phyloP scores from a whole-genome alignment of 2,797 vertebrate species.

The Siniperca scherzeri region DNA sequence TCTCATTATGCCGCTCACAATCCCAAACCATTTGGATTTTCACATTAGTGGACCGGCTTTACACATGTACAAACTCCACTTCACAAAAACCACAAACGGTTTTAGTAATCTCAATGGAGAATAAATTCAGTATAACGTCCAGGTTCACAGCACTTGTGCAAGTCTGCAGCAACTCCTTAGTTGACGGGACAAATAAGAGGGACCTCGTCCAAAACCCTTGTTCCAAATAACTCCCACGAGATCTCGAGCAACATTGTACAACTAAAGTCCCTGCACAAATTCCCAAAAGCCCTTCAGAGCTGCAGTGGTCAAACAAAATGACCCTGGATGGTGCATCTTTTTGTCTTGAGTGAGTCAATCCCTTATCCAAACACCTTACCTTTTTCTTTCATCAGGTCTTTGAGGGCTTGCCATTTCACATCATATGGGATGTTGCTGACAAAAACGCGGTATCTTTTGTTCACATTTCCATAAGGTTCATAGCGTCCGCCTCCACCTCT shows the following conservation, averaged over 20 bases:
- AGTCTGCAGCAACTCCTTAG: slow-evolving; percentile 60
- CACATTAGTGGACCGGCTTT: slow-evolving; percentile 51
- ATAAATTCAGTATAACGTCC: slow-evolving; percentile 50
- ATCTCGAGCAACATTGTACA: slow-evolving; percentile 53
- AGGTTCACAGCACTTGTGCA: slow-evolving; percentile 66
- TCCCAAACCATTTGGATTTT: slow-evolving; percentile 52
- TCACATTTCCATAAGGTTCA: slow-evolving; percentile 90
- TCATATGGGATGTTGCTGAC: slow-evolving; percentile 99
- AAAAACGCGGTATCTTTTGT: slow-evolving; percentile 94
- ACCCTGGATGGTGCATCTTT: slow-evolving; percentile 36
- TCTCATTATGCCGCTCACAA: slow-evolving; percentile 49
- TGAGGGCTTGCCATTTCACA: slow-evolving; percentile 98
- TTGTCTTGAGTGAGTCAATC: slow-evolving; percentile 16
- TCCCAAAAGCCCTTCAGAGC: slow-evolving; percentile 44
- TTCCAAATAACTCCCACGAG: slow-evolving; percentile 53
- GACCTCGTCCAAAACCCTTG: slow-evolving; percentile 51
- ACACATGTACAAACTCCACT: slow-evolving; percentile 52
- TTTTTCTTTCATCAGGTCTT: slow-evolving; percentile 99
- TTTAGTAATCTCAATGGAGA: slow-evolving; percentile 40
- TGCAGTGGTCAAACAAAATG: slow-evolving; percentile 65
- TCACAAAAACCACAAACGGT: slow-evolving; percentile 57
- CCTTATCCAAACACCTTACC: slow-evolving; percentile 85
- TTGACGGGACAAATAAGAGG: slow-evolving; percentile 51
- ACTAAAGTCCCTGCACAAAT: slow-evolving; percentile 38
- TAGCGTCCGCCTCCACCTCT: slow-evolving; percentile 92